Evolutionary conservation across 2,113 vertebrate genomes (phyloP).

Genomic region (Nematolebias whitei): DNA sequence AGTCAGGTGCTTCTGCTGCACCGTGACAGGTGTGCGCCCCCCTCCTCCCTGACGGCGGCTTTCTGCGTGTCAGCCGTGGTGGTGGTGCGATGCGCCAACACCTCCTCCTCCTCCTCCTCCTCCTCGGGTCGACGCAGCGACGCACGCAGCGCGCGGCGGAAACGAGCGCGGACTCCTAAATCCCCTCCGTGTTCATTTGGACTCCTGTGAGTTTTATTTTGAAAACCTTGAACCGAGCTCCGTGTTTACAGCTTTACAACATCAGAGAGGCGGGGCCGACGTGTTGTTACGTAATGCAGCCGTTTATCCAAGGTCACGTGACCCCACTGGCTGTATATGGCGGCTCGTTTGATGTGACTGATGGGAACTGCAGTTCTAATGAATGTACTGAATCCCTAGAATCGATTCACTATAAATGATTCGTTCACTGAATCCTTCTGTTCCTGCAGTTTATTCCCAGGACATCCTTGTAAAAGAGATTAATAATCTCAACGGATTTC

Average conservation of each 20-base stretch:
- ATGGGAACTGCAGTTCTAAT: too few species aligned
- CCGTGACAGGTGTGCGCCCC: slow-evolving; percentile 2
- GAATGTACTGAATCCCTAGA: too few species aligned
- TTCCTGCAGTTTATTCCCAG: too few species aligned
- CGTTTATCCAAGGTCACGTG: slow-evolving; percentile 61
- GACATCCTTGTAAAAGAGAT: too few species aligned
- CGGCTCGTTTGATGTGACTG: too few species aligned
- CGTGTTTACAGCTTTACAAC: background rate
- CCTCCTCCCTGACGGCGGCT: slow-evolving; percentile 48
- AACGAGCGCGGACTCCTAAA: fast-evolving
- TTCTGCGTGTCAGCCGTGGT: slow-evolving; percentile 33
- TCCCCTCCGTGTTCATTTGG: fast-evolving
- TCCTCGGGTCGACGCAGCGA: slow-evolving; percentile 64
- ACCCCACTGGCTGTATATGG: slow-evolving; percentile 3
- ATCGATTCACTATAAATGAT: too few species aligned
- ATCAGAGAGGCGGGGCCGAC: slow-evolving; percentile 36
- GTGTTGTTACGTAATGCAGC: slow-evolving; percentile 67
- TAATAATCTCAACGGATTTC: too few species aligned
- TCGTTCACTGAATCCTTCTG: too few species aligned
- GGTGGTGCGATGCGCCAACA: slow-evolving; percentile 63
- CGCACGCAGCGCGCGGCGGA: slow-evolving; percentile 42
- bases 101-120: slow-evolving; percentile 65
- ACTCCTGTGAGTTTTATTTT: slow-evolving; percentile 26
- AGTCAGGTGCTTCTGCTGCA: background rate
- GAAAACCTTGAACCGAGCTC: background rate